Evolutionary conservation across 2,888 invertebrate species (phyloP).

Genomic region (Brachyopa scutellaris): DNA sequence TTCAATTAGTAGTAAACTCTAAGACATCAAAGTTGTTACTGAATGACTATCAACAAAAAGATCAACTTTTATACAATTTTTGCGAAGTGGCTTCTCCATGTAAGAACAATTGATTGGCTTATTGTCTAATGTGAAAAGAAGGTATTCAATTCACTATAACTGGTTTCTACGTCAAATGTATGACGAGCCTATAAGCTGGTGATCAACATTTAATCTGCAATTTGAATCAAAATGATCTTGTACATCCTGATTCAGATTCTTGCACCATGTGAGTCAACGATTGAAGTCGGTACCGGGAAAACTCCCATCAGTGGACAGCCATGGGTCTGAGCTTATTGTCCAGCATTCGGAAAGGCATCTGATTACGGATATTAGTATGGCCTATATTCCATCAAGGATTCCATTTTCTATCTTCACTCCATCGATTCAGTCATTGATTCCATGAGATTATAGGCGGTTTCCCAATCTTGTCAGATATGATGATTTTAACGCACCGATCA

Average conservation of each 20-base stretch:
- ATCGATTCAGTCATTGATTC: no score
- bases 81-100: background rate
- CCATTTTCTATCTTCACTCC: no score
- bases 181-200: background rate
- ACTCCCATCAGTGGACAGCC: background rate
- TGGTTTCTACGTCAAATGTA: background rate
- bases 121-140: background rate
- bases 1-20: background rate
- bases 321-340: no score
- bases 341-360: no score
- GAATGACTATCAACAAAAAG: background rate
- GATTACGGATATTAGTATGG: no score
- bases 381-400: no score
- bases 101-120: background rate
- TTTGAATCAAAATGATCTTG: background rate
- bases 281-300: background rate
- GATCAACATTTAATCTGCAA: background rate
- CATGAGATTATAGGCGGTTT: no score
- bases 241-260: background rate
- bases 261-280: background rate
- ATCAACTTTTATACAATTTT: slow-evolving; percentile 19
- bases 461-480: no score
- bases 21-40: slow-evolving; percentile 12
- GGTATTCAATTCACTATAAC: background rate
- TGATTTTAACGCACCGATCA: no score